Base-by-base conservation (phyloP, 92 coral and sea anemone genomes). In the Zoanthus sansibaricus region DNA sequence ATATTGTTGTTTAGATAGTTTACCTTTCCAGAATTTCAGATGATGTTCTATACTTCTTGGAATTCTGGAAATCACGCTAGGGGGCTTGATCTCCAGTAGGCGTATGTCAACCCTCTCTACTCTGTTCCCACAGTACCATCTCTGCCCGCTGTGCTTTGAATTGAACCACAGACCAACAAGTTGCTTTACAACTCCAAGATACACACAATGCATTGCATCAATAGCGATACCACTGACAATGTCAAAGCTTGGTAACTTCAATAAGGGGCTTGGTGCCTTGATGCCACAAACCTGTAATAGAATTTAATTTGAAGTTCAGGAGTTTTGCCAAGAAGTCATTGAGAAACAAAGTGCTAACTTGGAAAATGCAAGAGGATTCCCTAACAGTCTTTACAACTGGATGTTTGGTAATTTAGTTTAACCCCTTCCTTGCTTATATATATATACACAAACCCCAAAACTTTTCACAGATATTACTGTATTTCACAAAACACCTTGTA, bases 61-160 rank as follows among this genome's bases (percentile, higher is more conserved):
- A 31, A 72, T 67, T 84, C 88, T 84, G 80, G 79, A 54, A 9
- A 84, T 72, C 10, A 64, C 75, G n/a, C 31, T 71, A 14, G 87
- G 87, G 37, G 87, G 87, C 69, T 83, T 83, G 78, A 83, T 83
- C n/a, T 48, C 20, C 66, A 83, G 79, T n/a, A 83, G 68, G n/a
- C 87, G 78, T 37, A 0, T 45, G 47, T 83, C 87, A 48, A 83
- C 77, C 13, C 5, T 45, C 67, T 49, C 70, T 6, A 83, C 66
- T 25, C 7, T 46, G 47, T 71, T 83, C 14, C 87, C 87, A 83
- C 87, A 83, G 52, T 83, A 70, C 87, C 77, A 83, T 69, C 20
- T 69, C 31, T 83, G 62, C 17, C 70, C 46, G 51, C 79, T 69
- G 77, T 67, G 77, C 46, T 83, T 67, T 69, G 87, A 66, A 69